A percentile compares a stretch with the other conserved stretches of the same genome.
phyloP scores from a whole-genome alignment of 1,140 invertebrate species.

The Scaptomyza montana region DNA sequence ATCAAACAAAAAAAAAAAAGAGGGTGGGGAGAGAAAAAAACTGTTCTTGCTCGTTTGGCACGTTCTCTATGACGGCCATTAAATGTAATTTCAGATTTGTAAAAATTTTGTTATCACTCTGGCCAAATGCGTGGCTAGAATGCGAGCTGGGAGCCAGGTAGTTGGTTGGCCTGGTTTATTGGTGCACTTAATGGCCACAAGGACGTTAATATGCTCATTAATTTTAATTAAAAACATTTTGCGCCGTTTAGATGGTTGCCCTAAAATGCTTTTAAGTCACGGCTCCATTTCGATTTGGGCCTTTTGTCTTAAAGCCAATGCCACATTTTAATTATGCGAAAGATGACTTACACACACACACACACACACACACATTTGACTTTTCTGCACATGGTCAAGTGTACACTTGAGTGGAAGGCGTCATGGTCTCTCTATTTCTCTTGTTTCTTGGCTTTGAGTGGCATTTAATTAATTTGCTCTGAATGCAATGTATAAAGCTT shows the following conservation, averaged over 20 bases:
- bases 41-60: slow-evolving; percentile 4
- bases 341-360: not conserved
- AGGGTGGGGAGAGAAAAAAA: not conserved
- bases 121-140: not conserved
- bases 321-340: slow-evolving; percentile 8
- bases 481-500: slow-evolving; percentile 30
- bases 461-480: slow-evolving; percentile 78
- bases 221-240: slow-evolving; percentile 75
- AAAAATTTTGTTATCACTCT: slow-evolving; percentile 12
- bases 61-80: slow-evolving; percentile 24
- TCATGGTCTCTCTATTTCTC: not conserved
- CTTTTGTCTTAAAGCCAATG: slow-evolving; percentile 16
- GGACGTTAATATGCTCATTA: slow-evolving; percentile 55
- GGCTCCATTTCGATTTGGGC: not conserved
- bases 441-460: slow-evolving; percentile 54
- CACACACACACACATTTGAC: not conserved
- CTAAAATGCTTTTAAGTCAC: slow-evolving; percentile 8
- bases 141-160: not conserved
- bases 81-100: slow-evolving; percentile 26
- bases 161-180: slow-evolving; percentile 6
- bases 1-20: too few species aligned
- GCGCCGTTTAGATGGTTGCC: slow-evolving; percentile 54
- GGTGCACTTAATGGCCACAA: slow-evolving; percentile 28
- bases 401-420: not conserved
- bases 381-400: slow-evolving; percentile 8